Conservation (phyloP, 2,113 vertebrate species). For the Diadophis punctatus region DNA sequence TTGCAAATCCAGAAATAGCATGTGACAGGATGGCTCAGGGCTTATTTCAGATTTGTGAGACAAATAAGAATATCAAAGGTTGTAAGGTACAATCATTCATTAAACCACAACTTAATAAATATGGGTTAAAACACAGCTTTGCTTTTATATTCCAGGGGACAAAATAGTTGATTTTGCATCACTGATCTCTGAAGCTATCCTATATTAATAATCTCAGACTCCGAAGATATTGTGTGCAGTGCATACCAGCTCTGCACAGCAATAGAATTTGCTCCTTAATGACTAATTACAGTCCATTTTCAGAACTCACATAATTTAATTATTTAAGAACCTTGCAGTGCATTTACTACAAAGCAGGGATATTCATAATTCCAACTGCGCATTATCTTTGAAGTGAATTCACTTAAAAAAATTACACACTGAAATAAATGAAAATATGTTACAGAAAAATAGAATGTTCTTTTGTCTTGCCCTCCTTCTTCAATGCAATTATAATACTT, state of each 20-base stretch:
- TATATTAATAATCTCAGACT: constrained; percentile 41
- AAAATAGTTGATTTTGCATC: constrained; percentile 51
- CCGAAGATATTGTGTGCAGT: constrained; percentile 33
- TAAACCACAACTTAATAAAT: constrained; percentile 41
- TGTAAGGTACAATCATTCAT: constrained; percentile 40
- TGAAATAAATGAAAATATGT: constrained; percentile 59
- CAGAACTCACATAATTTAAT: constrained; percentile 67
- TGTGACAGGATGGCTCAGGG: neutral
- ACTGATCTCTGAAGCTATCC: constrained; percentile 31
- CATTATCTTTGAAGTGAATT: constrained; percentile 69
- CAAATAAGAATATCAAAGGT: constrained; percentile 31
- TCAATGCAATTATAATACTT: constrained; percentile 37
- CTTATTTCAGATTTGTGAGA: neutral
- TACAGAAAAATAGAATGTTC: constrained; percentile 32
- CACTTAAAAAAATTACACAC: constrained; percentile 46
- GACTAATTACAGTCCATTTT: constrained; percentile 69
- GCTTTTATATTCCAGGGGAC: constrained; percentile 31
- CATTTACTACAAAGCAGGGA: constrained; percentile 62
- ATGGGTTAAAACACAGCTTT: constrained; percentile 27
- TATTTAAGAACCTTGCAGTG: constrained; percentile 66
- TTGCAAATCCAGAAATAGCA: neutral
- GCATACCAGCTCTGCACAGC: constrained; percentile 43
- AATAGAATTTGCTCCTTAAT: constrained; percentile 66
- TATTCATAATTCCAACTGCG: constrained; percentile 60
- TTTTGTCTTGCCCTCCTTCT: constrained; percentile 26